Base-by-base conservation (phyloP, 2,888 invertebrate species). In the Morinoia aosen region DNA sequence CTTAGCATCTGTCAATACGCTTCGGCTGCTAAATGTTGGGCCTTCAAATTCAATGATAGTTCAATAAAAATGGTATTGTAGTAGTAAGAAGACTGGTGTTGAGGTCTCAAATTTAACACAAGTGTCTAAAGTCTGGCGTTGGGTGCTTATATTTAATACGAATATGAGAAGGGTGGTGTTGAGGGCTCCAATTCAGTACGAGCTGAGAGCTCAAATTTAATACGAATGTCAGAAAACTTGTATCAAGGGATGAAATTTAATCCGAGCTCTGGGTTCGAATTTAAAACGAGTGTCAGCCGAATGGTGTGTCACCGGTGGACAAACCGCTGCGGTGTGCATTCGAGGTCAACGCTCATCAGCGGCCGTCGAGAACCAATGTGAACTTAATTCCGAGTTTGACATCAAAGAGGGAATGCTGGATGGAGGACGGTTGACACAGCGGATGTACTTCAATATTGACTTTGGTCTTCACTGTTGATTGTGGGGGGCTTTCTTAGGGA, bases 381-480 rank as follows among this genome's bases (percentile, higher is more conserved):
- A 76, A 76, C 76, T 76, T 76, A 19, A 76, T 76, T 76, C 76
- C 76, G 76, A 76, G 76, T 76, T 76, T 76, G 76, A 76, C 76
- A 76, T 76, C 76, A 76, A 76, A 76, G 76, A 76, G 76, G 25
- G 76, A 76, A 76, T 25, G 76, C 19, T 76, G 76, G 25, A 33
- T 76, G 76, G 76, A 76, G 76, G 76, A 33, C 76, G 25, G 76
- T 76, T 76, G 76, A 33, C 76, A 76, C 76, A 76, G 76, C 33
- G 33, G 33, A 76, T 76, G 76, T 76, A 76, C 76, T 76, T 76
- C 76, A 76, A 76, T 76, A 76, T 76, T 76, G 76, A 76, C 76
- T 76, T 76, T 76, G 76, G 76, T 76, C 76, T 76, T 33, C 76
- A 76, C 8, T 76, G 76, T 76, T 76, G 76, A 76, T 76, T 76